These are phyloP conservation scores for Trichechus manatus DNA, from an alignment of 2,113 vertebrate genomes.

Conservation along the genomic window DNA sequence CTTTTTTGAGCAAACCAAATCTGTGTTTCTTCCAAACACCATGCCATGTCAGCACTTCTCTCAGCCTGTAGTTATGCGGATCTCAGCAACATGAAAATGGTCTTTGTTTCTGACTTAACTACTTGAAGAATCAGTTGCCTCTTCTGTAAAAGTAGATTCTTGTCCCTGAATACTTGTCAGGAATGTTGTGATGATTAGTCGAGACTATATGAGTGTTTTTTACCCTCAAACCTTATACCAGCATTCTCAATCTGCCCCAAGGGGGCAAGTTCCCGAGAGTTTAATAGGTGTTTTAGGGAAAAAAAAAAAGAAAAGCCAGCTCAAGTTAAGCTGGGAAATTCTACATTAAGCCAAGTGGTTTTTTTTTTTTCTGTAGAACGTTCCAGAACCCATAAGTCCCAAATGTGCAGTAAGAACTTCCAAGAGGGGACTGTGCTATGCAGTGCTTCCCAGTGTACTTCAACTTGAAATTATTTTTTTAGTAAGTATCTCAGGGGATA, in stretches of 20 bases:
- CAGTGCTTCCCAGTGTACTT: not conserved
- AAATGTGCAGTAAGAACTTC: not conserved
- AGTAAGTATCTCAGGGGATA: not conserved
- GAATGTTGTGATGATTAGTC: constrained; percentile 3
- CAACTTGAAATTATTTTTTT: constrained; percentile 49
- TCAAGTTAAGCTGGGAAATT: not conserved
- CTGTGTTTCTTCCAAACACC: not conserved
- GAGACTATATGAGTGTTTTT: not conserved
- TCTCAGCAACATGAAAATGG: not conserved
- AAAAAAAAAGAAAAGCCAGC: not conserved
- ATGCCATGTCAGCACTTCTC: not conserved
- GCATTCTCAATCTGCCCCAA: not conserved
- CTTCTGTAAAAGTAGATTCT: constrained; percentile 51
- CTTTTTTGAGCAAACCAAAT: constrained; percentile 32
- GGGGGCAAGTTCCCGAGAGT: not conserved
- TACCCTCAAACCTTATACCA: not conserved
- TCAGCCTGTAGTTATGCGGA: not conserved
- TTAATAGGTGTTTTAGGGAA: not conserved
- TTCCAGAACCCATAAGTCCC: not conserved
- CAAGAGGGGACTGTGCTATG: not conserved
- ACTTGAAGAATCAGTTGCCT: constrained; percentile 27
- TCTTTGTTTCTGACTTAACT: constrained; percentile 38
- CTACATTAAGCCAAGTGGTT: not conserved
- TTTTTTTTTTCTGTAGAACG: not conserved
- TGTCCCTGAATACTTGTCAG: constrained; percentile 9